Base-by-base conservation (phyloP, 2,888 invertebrate genomes). In the Latrodectus hesperus region DNA sequence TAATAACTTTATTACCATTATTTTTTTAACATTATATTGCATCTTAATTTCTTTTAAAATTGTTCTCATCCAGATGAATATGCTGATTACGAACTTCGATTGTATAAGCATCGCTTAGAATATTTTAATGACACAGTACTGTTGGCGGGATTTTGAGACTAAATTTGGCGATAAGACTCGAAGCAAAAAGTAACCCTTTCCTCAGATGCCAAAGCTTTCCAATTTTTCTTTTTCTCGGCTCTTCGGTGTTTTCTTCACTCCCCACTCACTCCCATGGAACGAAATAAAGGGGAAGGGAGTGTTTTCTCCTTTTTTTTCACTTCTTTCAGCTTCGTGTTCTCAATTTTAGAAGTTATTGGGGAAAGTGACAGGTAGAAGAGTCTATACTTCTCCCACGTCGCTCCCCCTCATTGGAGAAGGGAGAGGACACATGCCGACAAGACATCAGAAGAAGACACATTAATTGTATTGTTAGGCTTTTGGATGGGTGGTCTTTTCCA, bases 281-380 rank as follows among this genome's bases (percentile, higher is more conserved):
- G 65, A 60, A 64, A 22, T 22, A 67, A 70, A 52, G 53, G 53
- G 76, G 75, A 70, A 12, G 55, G 14, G 74, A 55, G 11, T 55
- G 49, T 52, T 68, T n/a, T 72, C 67, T 84, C 51, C 64, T 75
- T 77, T 64, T 52, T 75, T 77, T 76, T 67, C 52, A 70, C 67
- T 68, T 51, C 65, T 76, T 82, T 78, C 82, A 76, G 70, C 76
- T 73, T 74, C 88, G 74, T 88, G 84, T 88, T 88, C 88, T 88
- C 84, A 88, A 88, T 88, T 88, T 88, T 88, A 88, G 88, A 88
- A 88, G 88, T 88, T 88, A 88, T 88, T 88, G 88, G 88, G 88
- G 72, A 88, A 88, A 88, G 84, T 88, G 88, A 88, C 88, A 83
- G 83, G 74, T 74, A 88, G 79, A 71, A 78, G 82, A 79, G 83